Evolutionary conservation across 2,797 vertebrate genomes (phyloP), one percentile per base, ranked within the genome.

Genomic region (Poeciliopsis paucimaculata): DNA sequence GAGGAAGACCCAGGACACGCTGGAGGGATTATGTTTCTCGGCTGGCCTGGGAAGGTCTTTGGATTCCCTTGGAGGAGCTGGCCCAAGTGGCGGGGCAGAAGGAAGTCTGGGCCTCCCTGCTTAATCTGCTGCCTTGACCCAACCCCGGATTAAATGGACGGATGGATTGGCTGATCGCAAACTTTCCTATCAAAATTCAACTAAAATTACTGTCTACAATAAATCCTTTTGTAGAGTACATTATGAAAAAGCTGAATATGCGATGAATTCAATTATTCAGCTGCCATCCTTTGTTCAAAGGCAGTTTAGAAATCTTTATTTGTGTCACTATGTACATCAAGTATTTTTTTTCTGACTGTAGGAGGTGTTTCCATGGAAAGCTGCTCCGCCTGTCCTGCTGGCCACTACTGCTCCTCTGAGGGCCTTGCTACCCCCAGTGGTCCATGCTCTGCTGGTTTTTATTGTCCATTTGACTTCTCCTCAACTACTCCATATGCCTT

Each of bases 351-450:
- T 47, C 78, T 76, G 49, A 82, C 18, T 43, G 41, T 66, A 99
- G 97, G 97, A 73, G 97, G 96, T 9, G 84, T 90, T 68, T 96
- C 97, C 20, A 77, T 93, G 62, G 95, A 95, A 73, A 97, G 96
- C 90, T 99, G 98, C 49, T 88, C 93, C 62, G 88, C 95, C 0
- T 99, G 98, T 82, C 95, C 94, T 57, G 93, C 96, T 0, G 98
- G 98, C 0, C 92, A 94, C 39, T 98, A 97, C 92, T 99, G 98
- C 82, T 95, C 96, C 4, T 83, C 87, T 0, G 39, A 90, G 20
- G 97, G 96, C 39, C 91, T 97, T 9, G 88, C 91, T 64, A 91
- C 85, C 18, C 96, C 96, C 16, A 96, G 88, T 26, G 96, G 96
- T 8, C 93, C 92, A n/a, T 98, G 97, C 68, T 87, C 91, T 1